A percentile compares a stretch with the other conserved stretches of the same genome.
phyloP scores from a whole-genome alignment of 2,113 vertebrate species.

The Phalacrocorax carbo region DNA sequence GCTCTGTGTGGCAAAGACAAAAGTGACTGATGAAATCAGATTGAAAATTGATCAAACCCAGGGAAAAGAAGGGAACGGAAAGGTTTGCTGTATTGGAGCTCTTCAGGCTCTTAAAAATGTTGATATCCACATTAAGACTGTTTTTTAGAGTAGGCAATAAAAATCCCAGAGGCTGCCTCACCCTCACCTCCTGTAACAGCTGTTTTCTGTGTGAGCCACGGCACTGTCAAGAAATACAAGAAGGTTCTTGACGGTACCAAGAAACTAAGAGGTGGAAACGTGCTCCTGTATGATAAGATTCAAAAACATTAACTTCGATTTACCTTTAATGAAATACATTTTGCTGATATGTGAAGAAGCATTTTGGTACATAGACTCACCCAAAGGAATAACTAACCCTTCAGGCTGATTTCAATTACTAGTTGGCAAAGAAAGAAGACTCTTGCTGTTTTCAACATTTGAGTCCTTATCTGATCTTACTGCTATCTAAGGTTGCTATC shows the following conservation, averaged over 20 bases:
- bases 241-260: neutral
- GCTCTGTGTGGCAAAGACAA: neutral
- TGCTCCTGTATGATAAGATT: neutral
- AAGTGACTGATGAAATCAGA: neutral
- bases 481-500: neutral
- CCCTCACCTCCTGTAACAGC: neutral
- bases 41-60: neutral
- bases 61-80: neutral
- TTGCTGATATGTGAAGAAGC: neutral
- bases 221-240: neutral
- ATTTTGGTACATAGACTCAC: neutral
- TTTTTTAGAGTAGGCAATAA: neutral
- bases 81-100: neutral
- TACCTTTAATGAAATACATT: neutral
- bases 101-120: neutral
- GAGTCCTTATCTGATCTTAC: neutral
- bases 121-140: neutral
- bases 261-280: neutral
- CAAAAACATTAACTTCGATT: neutral
- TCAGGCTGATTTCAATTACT: neutral
- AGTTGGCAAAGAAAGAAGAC: neutral
- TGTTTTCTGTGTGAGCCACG: neutral
- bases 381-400: neutral
- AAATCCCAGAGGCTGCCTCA: neutral
- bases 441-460: neutral